Evolutionary conservation across 2,113 vertebrate species (phyloP).

Genomic region (Colinus virginianus): DNA sequence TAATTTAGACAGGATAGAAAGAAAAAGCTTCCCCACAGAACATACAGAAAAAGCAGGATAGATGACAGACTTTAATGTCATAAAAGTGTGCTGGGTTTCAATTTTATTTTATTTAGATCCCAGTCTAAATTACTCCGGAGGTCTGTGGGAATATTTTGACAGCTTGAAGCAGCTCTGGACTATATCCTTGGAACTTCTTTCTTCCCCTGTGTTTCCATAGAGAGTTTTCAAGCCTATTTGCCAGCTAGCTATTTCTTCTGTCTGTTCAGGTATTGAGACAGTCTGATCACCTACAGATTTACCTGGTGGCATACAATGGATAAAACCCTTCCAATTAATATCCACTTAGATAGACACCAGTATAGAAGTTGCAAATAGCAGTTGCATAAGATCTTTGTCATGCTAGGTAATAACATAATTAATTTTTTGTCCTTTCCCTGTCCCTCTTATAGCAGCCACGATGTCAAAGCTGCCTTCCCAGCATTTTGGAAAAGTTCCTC

Average conservation of each 20-base stretch:
- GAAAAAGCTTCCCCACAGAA: neutral
- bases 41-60: neutral
- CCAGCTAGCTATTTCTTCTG: slow-evolving; percentile 13
- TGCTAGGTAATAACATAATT: neutral
- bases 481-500: neutral
- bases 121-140: neutral
- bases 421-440: neutral
- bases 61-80: neutral
- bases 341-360: neutral
- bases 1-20: neutral
- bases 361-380: neutral
- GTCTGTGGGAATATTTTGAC: neutral
- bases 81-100: neutral
- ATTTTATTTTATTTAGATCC: neutral
- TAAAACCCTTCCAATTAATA: neutral
- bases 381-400: neutral
- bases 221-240: neutral
- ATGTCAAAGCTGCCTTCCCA: neutral
- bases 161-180: neutral
- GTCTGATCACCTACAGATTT: neutral
- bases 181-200: neutral
- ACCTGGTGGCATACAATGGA: neutral
- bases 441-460: neutral
- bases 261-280: neutral
- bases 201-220: neutral